Conservation (phyloP, 2,797 vertebrate genomes). For the Lepilemur ruficaudatus region DNA sequence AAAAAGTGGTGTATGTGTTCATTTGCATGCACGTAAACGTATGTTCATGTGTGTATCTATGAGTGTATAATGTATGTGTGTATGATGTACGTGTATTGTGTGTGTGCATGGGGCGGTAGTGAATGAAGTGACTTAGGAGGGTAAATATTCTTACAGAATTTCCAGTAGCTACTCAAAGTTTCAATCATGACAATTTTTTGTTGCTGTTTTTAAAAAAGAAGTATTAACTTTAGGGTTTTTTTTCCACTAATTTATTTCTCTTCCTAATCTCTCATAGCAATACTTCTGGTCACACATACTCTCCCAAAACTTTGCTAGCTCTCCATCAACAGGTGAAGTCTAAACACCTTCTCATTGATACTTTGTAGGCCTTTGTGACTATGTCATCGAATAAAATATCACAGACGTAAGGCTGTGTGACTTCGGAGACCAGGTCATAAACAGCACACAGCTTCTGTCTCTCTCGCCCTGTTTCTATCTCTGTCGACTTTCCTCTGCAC, state of each 20-base stretch:
- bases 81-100: not conserved
- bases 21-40: not conserved
- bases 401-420: fast-evolving
- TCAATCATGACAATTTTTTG: not conserved
- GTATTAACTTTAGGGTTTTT: not conserved
- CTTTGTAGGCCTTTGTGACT: not conserved
- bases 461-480: not conserved
- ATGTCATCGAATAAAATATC: not conserved
- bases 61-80: not conserved
- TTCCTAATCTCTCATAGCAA: not conserved
- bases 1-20: not conserved
- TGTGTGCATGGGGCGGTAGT: not conserved
- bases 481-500: not conserved
- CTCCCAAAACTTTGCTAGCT: not conserved
- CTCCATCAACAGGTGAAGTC: not conserved
- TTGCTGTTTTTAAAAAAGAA: not conserved
- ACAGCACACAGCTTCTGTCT: fast-evolving
- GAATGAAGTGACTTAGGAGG: not conserved
- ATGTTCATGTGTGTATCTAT: not conserved
- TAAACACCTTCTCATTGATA: not conserved
- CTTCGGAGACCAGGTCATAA: not conserved
- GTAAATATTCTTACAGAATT: constrained; percentile 12
- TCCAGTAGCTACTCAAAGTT: not conserved
- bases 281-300: not conserved
- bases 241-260: not conserved